These are phyloP conservation scores for Pollenia amentaria DNA, from an alignment of 2,888 invertebrate species.

Conservation along the genomic window DNA sequence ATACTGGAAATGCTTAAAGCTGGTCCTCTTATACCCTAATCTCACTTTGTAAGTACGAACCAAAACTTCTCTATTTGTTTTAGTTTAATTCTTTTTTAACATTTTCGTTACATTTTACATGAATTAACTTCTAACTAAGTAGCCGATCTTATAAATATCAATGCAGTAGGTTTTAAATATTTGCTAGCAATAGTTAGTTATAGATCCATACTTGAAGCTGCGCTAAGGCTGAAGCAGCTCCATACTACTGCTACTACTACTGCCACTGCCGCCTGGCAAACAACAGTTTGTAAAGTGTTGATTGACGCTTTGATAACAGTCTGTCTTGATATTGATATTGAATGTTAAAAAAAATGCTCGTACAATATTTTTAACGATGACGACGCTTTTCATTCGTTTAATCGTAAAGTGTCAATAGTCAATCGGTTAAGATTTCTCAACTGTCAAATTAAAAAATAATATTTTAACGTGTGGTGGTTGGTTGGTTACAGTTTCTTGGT, in stretches of 20 bases:
- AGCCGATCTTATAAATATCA: constrained; percentile 55
- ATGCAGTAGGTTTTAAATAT: constrained; percentile 54
- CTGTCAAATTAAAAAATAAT: constrained; percentile 74
- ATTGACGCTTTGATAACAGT: constrained; percentile 73
- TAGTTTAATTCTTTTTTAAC: neutral
- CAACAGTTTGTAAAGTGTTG: constrained; percentile 72
- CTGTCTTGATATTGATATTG: constrained; percentile 73
- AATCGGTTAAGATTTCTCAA: constrained; percentile 74
- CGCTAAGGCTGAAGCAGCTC: constrained; percentile 19
- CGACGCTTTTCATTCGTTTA: constrained; percentile 72
- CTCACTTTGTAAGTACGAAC: neutral
- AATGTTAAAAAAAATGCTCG: constrained; percentile 29
- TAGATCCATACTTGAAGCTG: neutral
- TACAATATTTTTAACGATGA: constrained; percentile 71
- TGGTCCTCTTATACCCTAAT: constrained; percentile 10
- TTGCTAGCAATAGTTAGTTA: neutral
- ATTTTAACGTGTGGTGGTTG: constrained; percentile 65
- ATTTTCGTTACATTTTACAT: constrained; percentile 10
- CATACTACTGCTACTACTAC: neutral
- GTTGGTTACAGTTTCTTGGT: constrained; percentile 27
- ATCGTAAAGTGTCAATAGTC: constrained; percentile 74
- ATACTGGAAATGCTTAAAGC: neutral
- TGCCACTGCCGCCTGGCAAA: constrained; percentile 32
- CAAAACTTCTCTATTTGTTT: constrained; percentile 15
- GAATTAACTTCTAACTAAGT: constrained; percentile 21